Conservation (phyloP, 2,113 vertebrate genomes). For the Oryzias melastigma region DNA sequence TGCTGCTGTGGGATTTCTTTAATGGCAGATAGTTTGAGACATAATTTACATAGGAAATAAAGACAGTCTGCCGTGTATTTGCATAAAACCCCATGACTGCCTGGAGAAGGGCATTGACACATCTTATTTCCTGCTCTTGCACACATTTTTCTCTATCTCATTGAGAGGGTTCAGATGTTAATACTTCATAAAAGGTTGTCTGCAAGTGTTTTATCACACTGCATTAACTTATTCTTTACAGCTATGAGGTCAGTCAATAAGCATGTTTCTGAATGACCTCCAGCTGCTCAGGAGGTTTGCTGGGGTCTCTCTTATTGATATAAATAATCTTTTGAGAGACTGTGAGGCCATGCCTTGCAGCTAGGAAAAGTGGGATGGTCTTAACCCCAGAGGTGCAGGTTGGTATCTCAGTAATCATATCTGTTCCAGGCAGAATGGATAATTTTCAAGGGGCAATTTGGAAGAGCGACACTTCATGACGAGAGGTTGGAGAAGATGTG, state of each 20-base stretch:
- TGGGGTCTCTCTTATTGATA: constrained; percentile 25
- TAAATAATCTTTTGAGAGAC: constrained; percentile 34
- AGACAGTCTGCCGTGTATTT: constrained; percentile 30
- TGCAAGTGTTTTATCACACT: constrained; percentile 38
- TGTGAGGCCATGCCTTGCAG: constrained; percentile 12
- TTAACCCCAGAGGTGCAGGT: constrained; percentile 55
- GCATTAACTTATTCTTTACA: constrained; percentile 46
- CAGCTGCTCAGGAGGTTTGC: constrained; percentile 27
- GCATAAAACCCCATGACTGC: constrained; percentile 38
- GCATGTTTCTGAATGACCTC: constrained; percentile 30
- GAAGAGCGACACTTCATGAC: constrained; percentile 58
- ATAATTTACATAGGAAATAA: constrained; percentile 48
- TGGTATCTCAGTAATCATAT: constrained; percentile 67
- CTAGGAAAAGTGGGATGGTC: constrained; percentile 37
- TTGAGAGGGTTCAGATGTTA: constrained; percentile 48
- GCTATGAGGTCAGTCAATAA: constrained; percentile 25
- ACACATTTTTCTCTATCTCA: constrained; percentile 8
- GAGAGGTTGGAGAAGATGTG: constrained; percentile 7
- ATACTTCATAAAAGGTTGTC: constrained; percentile 50
- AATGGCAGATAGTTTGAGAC: constrained; percentile 28
- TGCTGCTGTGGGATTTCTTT: constrained; percentile 34
- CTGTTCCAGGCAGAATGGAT: constrained; percentile 59
- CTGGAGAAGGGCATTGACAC: constrained; percentile 29
- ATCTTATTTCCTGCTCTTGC: not conserved
- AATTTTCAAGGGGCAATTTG: constrained; percentile 65